phyloP scores from a whole-genome alignment of 2,888 invertebrate genomes.

The Timema podura region DNA sequence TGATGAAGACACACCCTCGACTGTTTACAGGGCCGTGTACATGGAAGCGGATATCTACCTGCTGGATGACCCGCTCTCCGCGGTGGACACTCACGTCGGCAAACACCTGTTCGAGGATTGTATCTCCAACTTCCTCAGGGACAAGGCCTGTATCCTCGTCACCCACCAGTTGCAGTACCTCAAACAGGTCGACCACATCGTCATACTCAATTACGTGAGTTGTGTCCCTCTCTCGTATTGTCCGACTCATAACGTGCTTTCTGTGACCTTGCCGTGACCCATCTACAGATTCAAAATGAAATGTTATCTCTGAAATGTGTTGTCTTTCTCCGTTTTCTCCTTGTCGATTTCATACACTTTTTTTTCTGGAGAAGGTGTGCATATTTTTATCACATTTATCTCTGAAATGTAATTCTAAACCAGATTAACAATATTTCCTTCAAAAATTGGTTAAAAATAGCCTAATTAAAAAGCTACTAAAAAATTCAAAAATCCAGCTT shows the following conservation, averaged over 20 bases:
- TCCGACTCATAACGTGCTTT: neutral
- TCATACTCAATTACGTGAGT: conserved; percentile 42
- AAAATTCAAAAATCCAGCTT: too few species aligned
- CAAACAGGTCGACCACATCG: conserved; percentile 58
- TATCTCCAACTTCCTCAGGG: conserved; percentile 60
- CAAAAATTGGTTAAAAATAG: too few species aligned
- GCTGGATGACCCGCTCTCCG: conserved; percentile 86
- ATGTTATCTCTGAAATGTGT: too few species aligned
- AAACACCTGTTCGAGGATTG: conserved; percentile 84
- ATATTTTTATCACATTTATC: too few species aligned
- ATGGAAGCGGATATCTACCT: conserved; percentile 81
- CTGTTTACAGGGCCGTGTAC: conserved; percentile 64
- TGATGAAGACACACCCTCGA: too few species aligned
- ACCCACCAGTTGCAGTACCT: conserved; percentile 73
- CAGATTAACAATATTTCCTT: too few species aligned
- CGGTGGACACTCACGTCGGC: conserved; percentile 90
- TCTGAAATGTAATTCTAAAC: too few species aligned
- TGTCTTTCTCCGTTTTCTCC: too few species aligned
- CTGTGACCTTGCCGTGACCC: too few species aligned
- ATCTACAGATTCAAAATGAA: neutral
- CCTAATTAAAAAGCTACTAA: neutral
- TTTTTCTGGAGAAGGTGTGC: too few species aligned
- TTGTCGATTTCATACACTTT: too few species aligned
- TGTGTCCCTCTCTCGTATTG: neutral
- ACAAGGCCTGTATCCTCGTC: conserved; percentile 69